These are phyloP conservation scores for Rutpela maculata DNA, from an alignment of 2,888 invertebrate genomes.

Conservation along the genomic window DNA sequence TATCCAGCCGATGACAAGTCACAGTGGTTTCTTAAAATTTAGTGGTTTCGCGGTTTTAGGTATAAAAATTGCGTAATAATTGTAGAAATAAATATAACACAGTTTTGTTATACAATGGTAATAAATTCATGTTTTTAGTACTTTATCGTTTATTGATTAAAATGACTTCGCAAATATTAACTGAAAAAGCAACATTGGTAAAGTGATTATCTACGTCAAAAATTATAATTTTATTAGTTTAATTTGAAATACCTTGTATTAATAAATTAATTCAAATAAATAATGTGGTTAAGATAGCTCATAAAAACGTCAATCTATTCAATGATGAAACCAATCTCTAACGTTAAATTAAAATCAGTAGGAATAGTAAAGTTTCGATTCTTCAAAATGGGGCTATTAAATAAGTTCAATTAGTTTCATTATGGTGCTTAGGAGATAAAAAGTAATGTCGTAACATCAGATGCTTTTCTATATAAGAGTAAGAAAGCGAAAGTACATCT, in stretches of 20 bases:
- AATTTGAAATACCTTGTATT: background rate
- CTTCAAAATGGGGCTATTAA: background rate
- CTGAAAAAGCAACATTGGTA: background rate
- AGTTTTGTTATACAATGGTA: too few species aligned
- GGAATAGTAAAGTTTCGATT: background rate
- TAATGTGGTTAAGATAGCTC: too few species aligned
- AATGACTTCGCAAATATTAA: background rate
- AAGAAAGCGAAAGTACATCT: constrained; percentile 40
- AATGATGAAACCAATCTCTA: too few species aligned
- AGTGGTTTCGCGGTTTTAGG: too few species aligned
- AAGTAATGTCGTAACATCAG: constrained; percentile 25
- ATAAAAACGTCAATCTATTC: too few species aligned
- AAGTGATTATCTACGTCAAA: background rate
- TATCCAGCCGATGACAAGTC: too few species aligned
- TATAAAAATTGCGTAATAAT: too few species aligned
- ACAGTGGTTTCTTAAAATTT: too few species aligned
- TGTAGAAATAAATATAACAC: too few species aligned
- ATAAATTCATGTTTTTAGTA: background rate
- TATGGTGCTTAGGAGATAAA: constrained; percentile 1
- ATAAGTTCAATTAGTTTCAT: constrained; percentile 4
- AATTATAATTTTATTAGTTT: background rate
- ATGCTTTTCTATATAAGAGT: constrained; percentile 35
- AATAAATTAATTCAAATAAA: too few species aligned
- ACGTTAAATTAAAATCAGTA: background rate
- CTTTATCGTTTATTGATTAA: background rate